Evolutionary conservation across 2,888 invertebrate species (phyloP), one percentile per base, ranked within the genome.

Genomic region (Agrilus biguttatus): DNA sequence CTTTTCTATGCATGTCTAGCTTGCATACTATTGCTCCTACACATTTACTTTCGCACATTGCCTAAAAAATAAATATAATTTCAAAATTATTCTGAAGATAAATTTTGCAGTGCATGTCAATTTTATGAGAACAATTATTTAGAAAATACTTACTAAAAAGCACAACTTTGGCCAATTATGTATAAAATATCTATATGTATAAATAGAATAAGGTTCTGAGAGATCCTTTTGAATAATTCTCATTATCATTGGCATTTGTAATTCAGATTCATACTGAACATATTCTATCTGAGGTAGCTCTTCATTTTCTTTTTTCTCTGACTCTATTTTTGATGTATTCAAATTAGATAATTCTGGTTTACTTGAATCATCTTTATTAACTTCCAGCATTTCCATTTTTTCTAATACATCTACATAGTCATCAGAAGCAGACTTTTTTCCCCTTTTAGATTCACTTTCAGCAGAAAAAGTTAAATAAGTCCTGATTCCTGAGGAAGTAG

Each of bases 101-200:
- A 3, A 21, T 21, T 21, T 21, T 6, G 21, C 21, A 21, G 5
- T 21, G 5, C 21, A 21, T 3, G 3, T 17, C 4, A 6, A 21
- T 21, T 21, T 21, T 6, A 21, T 21, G 7, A 6, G 6, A 21
- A 6, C 5, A 19, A 5, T 21, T 21, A 21, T 21, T 3, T 21
- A 21, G 21, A 21, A 21, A 21, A 43, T 50, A 68, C 78, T 73
- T 69, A 85, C 85, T 74, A 98, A 72, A 72, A 93, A 95, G 72
- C 97, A 98, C 53, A 98, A 74, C 70, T 96, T 90, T 65, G 97
- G 97, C 98, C 98, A 99, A 69, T 97, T 97, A 68, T 98, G 95
- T 66, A 98, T 96, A 74, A 98, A 98, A 75, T 97, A 99, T 72
- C 98, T 83, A 74, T 98, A 98, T 28, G 98, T 99, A 70, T 98